Evolutionary conservation across 2,888 invertebrate genomes (phyloP), one percentile per base, ranked within the genome.

Genomic region (Diogma glabrata): DNA sequence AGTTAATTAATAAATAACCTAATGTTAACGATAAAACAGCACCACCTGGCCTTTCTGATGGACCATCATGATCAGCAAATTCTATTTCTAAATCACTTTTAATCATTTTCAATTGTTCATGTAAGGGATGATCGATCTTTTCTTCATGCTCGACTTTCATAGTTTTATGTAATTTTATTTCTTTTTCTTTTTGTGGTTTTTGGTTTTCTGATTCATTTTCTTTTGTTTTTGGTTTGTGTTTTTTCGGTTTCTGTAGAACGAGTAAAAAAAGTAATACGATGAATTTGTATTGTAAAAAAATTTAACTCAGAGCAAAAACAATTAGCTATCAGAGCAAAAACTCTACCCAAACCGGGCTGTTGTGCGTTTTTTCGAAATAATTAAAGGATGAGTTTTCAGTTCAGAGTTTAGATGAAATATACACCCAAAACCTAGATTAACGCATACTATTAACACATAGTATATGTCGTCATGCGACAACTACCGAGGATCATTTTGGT

Each of bases 1-100:
- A 9, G 24, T 7, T 7, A 24, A 24, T n/a, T n/a, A n/a, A n/a
- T n/a, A n/a, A n/a, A n/a, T n/a, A 67, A 77, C 86, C 89, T 58
- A 90, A 70, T 24, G 84, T 82, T 30, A 90, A 73, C 8, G 89
- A 84, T 58, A 90, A 73, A 47, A 89, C 78, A 8, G 90, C 90
- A 51, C 89, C 87, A 49, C 82, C 81, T 19, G 89, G 88, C 51
- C 77, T 79, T 61, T 81, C 79, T 55, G 81, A 76, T 54, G 76
- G 74, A 0, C 82, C 83, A 66, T 82, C 83, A 60, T 71, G 77
- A 61, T 75, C 75, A 49, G 72, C 71, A 58, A 67, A 67, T 53
- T 71, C 65, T 19, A 65, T 58, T 56, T 73, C 69, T 52, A 68
- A 60, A 55, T 65, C 64, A 43, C 66, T 64, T 54, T 67, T 69